A percentile compares a stretch with the other conserved stretches of the same genome.
phyloP scores from a whole-genome alignment of 2,113 vertebrate species.

The Petrocephalus microphthalmus region DNA sequence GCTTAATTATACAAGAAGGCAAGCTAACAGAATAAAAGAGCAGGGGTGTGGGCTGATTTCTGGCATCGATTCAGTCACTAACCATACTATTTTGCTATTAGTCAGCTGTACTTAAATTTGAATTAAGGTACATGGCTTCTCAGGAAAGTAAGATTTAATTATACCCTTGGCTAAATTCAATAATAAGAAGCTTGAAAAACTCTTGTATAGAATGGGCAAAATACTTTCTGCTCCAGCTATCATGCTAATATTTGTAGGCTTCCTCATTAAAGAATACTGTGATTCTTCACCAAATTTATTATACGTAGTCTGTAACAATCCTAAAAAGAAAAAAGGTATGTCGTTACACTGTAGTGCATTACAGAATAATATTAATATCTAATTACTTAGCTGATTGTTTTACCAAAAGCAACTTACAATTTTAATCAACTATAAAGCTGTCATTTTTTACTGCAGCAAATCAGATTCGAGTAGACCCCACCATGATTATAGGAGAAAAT shows the following conservation, averaged over 20 bases:
- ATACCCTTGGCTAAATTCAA: conserved; percentile 44
- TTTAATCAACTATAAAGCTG: background rate
- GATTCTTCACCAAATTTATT: background rate
- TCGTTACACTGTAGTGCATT: background rate
- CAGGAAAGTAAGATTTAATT: conserved; percentile 52
- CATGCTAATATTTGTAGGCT: conserved; percentile 29
- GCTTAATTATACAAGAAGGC: conserved; percentile 12
- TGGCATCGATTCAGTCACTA: conserved; percentile 7
- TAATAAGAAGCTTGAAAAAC: conserved; percentile 30
- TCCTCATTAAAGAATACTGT: conserved; percentile 19
- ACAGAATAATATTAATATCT: background rate
- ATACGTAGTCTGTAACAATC: background rate
- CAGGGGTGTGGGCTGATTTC: background rate
- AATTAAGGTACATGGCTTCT: conserved; percentile 3
- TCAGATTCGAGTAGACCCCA: background rate
- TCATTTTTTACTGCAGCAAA: background rate
- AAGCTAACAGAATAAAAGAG: conserved; percentile 8
- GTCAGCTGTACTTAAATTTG: conserved; percentile 13
- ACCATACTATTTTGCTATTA: conserved; percentile 10
- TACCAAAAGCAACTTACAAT: background rate
- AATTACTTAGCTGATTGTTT: background rate
- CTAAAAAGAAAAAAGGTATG: background rate
- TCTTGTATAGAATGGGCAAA: conserved; percentile 25
- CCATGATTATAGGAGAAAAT: background rate
- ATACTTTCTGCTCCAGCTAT: conserved; percentile 47